Base-by-base conservation (phyloP, 2,797 vertebrate species). In the Mormyrops boulengeri region DNA sequence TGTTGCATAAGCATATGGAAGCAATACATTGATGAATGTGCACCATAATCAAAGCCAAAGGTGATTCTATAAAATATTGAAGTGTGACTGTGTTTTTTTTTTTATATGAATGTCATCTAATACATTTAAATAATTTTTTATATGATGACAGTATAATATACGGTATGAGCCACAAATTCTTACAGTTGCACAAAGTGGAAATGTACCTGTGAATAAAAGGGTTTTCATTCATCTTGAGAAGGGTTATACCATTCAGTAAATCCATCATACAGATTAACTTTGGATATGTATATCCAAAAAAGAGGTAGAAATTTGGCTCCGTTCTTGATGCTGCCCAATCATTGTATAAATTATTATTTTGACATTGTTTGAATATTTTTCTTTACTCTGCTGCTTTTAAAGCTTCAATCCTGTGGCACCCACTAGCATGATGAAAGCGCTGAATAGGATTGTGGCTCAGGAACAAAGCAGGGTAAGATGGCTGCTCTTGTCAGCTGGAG, bases 321-420 rank as follows among this genome's bases (percentile, higher is more conserved):
- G 0, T 41, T 77, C 30, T 41, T 41, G 38, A 80, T 0, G 17
- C 38, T 80, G 34, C 38, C 17, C 19, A 19, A 8, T 38, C 30
- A 47, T 5, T 47, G 38, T 80, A 30, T 19, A 41, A 49, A 44
- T 2, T 44, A 4, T 47, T 30, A 52, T 52, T 52, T 41, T 19
- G 1, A 60, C 66, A 22, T 57, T 80, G 22, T 2, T 17, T 57
- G 5, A 53, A 44, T 5, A n/a, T 2, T 85, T n/a, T 34, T 50
- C 22, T 84, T 44, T 26, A 47, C 80, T 49, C 44, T 88, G 73
- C 26, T 88, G 53, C 89, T 90, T 86, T 89, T 30, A 88, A 2
- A 99, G 98, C 95, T 99, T 99, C 94, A 99, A 99, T 92, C 98
- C 98, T 1, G 94, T 99, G 91, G 97, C 99, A 91, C 98, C 97